Evolutionary conservation across 2,888 invertebrate species (phyloP).

Genomic region (Antheraea yamamai): DNA sequence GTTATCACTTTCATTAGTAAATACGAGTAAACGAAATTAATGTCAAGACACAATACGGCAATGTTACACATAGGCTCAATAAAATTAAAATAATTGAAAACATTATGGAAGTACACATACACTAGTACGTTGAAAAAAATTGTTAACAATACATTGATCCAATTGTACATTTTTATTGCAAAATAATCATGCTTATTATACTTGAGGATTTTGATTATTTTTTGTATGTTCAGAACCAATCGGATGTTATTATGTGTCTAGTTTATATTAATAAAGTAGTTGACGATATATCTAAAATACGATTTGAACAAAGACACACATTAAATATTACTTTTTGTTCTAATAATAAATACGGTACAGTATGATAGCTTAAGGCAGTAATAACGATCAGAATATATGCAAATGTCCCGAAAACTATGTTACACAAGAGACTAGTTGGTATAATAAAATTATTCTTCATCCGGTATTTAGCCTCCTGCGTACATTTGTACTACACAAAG

Average conservation of each 20-base stretch:
- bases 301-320: not conserved
- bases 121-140: conserved; percentile 1
- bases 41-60: not conserved
- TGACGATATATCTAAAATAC: not conserved
- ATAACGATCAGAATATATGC: not conserved
- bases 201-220: conserved; percentile 20
- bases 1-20: conserved; percentile 24
- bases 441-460: not conserved
- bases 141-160: not conserved
- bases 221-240: conserved; percentile 25
- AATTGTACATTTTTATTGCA: conserved; percentile 3
- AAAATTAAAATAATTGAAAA: not conserved
- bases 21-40: conserved; percentile 21
- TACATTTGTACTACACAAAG: too few species aligned
- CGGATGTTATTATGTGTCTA: conserved; percentile 18
- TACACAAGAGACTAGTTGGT: not conserved
- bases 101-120: not conserved
- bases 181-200: conserved; percentile 7
- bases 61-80: conserved; percentile 8
- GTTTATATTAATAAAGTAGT: conserved; percentile 11
- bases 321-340: not conserved
- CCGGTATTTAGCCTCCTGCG: not conserved
- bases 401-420: not conserved
- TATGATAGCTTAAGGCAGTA: not conserved
- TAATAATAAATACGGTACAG: not conserved